Percentiles rank a stretch among this genome's conserved stretches.
Conservation (phyloP, 2,797 vertebrate genomes). For the Acridotheres tristis region DNA sequence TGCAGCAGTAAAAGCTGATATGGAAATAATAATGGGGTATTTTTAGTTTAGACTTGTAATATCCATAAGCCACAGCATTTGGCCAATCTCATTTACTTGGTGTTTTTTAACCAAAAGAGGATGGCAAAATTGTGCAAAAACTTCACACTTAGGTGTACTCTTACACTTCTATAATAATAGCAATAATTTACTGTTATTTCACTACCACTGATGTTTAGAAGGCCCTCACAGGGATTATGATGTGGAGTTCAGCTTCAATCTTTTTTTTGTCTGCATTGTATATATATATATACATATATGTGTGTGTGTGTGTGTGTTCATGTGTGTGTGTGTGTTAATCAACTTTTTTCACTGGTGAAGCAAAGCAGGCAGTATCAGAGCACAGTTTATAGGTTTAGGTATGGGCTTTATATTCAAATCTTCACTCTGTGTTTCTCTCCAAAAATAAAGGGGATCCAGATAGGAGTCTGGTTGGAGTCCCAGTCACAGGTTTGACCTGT, state of each 20-base stretch:
- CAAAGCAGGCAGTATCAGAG: not conserved
- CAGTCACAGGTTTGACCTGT: not conserved
- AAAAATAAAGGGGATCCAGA: not conserved
- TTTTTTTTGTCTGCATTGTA: fast-evolving
- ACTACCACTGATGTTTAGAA: not conserved
- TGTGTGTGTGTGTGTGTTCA: not conserved
- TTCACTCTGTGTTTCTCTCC: not conserved
- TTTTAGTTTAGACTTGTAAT: not conserved
- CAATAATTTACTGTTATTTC: not conserved
- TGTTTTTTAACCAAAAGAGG: not conserved
- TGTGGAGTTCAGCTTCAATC: not conserved
- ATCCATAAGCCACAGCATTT: not conserved
- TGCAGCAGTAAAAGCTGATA: not conserved
- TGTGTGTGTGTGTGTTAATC: not conserved
- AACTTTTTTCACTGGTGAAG: not conserved
- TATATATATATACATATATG: not conserved
- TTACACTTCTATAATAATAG: not conserved
- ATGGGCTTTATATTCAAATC: not conserved
- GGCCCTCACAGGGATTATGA: not conserved
- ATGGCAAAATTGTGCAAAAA: not conserved
- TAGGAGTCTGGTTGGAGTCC: not conserved
- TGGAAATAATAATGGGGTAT: not conserved
- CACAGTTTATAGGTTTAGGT: not conserved
- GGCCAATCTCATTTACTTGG: not conserved
- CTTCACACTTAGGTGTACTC: not conserved